Conservation (phyloP, 2,113 vertebrate genomes). For the Salvelinus namaycush region DNA sequence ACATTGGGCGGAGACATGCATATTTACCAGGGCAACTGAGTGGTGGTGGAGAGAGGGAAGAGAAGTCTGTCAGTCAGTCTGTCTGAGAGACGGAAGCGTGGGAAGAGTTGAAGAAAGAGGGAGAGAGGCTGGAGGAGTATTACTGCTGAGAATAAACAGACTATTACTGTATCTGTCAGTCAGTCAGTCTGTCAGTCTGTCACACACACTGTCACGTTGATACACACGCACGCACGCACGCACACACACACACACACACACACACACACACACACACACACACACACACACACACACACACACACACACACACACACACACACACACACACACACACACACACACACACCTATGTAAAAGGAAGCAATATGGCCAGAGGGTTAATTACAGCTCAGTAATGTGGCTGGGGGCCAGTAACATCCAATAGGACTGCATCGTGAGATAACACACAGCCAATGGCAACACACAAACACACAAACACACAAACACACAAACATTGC, state of each 20-base stretch:
- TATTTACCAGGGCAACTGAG: no score
- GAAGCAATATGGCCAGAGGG: slow-evolving; percentile 33
- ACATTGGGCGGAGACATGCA: not conserved
- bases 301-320: slow-evolving; percentile 10
- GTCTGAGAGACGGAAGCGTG: no score
- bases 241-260: not conserved
- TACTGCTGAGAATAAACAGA: no score
- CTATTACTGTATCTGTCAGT: not conserved
- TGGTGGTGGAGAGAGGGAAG: no score
- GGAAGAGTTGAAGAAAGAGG: no score
- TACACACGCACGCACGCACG: slow-evolving; percentile 1
- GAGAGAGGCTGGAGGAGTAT: no score
- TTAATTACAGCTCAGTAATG: slow-evolving; percentile 56
- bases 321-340: slow-evolving; percentile 5
- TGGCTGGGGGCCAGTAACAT: slow-evolving; percentile 50
- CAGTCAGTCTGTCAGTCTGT: not conserved
- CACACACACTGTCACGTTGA: not conserved
- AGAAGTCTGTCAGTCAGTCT: no score
- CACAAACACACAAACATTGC: slow-evolving; percentile 28
- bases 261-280: slow-evolving; percentile 6
- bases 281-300: slow-evolving; percentile 1
- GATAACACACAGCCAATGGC: slow-evolving; percentile 66
- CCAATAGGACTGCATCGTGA: slow-evolving; percentile 56
- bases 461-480: slow-evolving; percentile 2
- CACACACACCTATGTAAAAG: slow-evolving; percentile 23